Percentiles rank a stretch among this genome's conserved stretches.
Conservation (phyloP, 2,888 invertebrate species). For the Euproctis similis region DNA sequence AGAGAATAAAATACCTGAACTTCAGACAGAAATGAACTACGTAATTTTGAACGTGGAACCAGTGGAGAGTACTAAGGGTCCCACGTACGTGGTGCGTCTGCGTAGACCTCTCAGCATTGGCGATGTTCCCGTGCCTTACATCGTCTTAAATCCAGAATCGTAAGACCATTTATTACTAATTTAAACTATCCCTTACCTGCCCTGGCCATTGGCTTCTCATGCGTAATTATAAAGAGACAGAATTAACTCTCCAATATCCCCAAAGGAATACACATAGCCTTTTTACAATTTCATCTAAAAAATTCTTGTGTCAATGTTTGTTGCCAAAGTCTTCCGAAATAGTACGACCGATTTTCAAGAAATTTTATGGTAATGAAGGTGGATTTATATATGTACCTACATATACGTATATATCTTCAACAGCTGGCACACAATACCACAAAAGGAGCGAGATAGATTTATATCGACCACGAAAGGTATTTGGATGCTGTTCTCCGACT, state of each 20-base stretch:
- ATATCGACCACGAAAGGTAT: conserved; percentile 83
- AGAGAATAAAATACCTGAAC: conserved; percentile 58
- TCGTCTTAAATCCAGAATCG: conserved; percentile 31
- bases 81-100: conserved; percentile 40
- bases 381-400: too few species aligned
- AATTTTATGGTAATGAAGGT: too few species aligned
- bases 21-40: conserved; percentile 88
- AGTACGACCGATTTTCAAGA: neutral
- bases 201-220: too few species aligned
- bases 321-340: neutral
- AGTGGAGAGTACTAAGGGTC: conserved; percentile 45
- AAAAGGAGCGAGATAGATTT: conserved; percentile 83
- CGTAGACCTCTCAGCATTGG: conserved; percentile 41
- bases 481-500: conserved; percentile 90
- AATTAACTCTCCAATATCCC: too few species aligned
- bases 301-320: too few species aligned
- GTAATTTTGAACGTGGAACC: conserved; percentile 83
- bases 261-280: too few species aligned
- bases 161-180: conserved; percentile 28
- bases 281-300: neutral
- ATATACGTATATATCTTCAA: conserved; percentile 4
- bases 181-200: too few species aligned
- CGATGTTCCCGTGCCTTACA: conserved; percentile 35
- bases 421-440: conserved; percentile 84
- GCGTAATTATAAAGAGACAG: too few species aligned